Evolutionary conservation across 2,113 vertebrate genomes (phyloP), one percentile per base, ranked within the genome.

Genomic region (Cynoglossus semilaevis): DNA sequence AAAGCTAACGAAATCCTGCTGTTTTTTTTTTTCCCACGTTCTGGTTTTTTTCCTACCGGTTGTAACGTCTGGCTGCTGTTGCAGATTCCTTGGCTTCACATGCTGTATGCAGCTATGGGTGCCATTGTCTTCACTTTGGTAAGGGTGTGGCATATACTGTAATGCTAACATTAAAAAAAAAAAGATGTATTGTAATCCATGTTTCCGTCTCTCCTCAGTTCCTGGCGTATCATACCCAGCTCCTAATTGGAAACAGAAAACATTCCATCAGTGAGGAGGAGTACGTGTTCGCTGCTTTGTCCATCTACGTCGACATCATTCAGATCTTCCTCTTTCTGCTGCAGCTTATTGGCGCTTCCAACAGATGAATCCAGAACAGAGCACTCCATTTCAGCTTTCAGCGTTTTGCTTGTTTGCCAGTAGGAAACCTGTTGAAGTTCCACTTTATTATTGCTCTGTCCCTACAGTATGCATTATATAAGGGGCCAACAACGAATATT

Each of bases 201-300:
- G 22, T 29, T 44, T 14, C 8, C 16, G 15, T 67, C 35, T 58
- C 16, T 63, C 52, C 76, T 13, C 34, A 99, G 97, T 99, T 98
- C 82, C 88, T 99, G 54, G 96, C 96, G 1, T 98, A 96, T 2
- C 94, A 99, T 85, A 99, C 97, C 0, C 97, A 99, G 79, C 85
- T 98, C 42, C 89, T 99, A 63, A 90, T 98, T 38, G 97, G 97
- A 7, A 98, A 99, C 88, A 88, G 96, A 80, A 97, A 96, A 81
- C 82, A 97, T 66, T 90, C 94, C 1, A 92, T 98, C 80, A 92
- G 89, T 56, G 93, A 94, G 0, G 97, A 99, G 80, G 96, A 99
- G 47, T 98, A 99, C 0, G 54, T 99, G 62, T 97, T 92, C 0
- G 97, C 93, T 0, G 96, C 97, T 1, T 90, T 99, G 58, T 91